These are phyloP conservation scores for Drosophila ambigua DNA, from an alignment of 1,140 invertebrate genomes.

Conservation along the genomic window DNA sequence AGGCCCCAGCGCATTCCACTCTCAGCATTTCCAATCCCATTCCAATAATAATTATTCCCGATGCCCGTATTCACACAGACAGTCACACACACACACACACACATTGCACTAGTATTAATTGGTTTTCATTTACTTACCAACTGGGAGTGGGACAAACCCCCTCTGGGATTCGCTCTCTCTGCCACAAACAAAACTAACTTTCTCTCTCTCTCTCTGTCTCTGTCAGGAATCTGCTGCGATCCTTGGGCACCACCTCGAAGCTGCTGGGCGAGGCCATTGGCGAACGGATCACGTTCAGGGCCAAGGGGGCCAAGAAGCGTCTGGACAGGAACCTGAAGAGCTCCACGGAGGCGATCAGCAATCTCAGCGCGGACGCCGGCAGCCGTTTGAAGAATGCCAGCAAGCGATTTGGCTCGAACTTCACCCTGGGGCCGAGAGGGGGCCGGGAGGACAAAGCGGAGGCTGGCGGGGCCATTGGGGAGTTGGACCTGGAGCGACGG, in stretches of 20 bases:
- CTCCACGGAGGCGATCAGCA: slow-evolving; percentile 69
- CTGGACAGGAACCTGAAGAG: slow-evolving; percentile 78
- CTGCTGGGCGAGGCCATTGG: slow-evolving; percentile 77
- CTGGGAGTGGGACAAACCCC: background rate
- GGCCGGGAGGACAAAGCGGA: slow-evolving; percentile 6
- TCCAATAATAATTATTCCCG: too few species aligned
- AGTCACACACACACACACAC: too few species aligned
- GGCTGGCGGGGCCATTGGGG: background rate
- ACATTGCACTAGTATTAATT: too few species aligned
- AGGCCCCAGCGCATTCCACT: too few species aligned
- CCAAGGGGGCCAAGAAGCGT: slow-evolving; percentile 73
- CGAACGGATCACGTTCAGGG: slow-evolving; percentile 72
- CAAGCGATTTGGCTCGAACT: slow-evolving; percentile 68
- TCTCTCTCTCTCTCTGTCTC: background rate
- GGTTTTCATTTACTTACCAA: too few species aligned
- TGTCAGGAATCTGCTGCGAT: slow-evolving; percentile 73
- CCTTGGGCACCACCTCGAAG: slow-evolving; percentile 79
- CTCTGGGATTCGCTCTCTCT: background rate
- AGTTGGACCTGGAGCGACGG: slow-evolving; percentile 57
- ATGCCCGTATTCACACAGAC: too few species aligned
- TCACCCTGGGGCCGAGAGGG: slow-evolving; percentile 56
- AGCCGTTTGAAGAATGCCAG: slow-evolving; percentile 65
- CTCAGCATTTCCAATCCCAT: too few species aligned
- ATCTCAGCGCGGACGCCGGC: slow-evolving; percentile 65
- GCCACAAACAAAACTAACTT: background rate